A percentile compares a stretch with the other conserved stretches of the same genome.
Evolutionary conservation across 2,888 invertebrate species (phyloP).

Genomic region (Pyrochroa serraticornis): DNA sequence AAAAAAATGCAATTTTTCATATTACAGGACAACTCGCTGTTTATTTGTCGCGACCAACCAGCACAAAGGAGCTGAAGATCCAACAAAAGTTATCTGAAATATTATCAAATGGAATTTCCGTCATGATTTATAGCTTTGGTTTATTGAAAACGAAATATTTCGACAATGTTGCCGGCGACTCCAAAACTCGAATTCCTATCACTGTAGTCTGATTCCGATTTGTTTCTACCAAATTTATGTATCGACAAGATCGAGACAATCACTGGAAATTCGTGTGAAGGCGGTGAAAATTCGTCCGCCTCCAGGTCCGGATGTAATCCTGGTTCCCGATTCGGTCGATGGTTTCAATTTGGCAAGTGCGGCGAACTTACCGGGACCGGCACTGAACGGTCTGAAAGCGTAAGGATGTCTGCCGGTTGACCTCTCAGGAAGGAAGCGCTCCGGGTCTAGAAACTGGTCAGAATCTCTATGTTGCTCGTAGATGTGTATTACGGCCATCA

Average conservation of each 20-base stretch:
- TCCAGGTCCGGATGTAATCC: background rate
- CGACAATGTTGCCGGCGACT: background rate
- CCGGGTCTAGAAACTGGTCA: slow-evolving; percentile 47
- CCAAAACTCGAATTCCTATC: background rate
- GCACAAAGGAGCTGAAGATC: slow-evolving; percentile 14
- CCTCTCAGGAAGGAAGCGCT: slow-evolving; percentile 48
- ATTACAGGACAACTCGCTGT: too few relatives aligned
- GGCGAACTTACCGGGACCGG: slow-evolving; percentile 48
- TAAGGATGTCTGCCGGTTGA: slow-evolving; percentile 47
- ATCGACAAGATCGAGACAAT: too few relatives aligned
- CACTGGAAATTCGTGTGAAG: background rate
- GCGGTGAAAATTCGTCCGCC: background rate
- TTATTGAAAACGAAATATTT: slow-evolving; percentile 18
- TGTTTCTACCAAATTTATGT: too few relatives aligned
- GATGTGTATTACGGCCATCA: slow-evolving; percentile 41
- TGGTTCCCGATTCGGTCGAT: background rate
- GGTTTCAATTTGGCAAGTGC: too few relatives aligned
- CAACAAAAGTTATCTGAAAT: slow-evolving; percentile 13
- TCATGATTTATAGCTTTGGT: slow-evolving; percentile 10
- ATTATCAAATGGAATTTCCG: slow-evolving; percentile 13
- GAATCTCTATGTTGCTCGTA: slow-evolving; percentile 55
- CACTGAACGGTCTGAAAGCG: slow-evolving; percentile 49
- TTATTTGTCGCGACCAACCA: background rate
- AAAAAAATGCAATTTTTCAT: too few relatives aligned
- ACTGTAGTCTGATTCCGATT: too few relatives aligned